Evolutionary conservation across 2,797 vertebrate species (phyloP).

Genomic region (Pseudomugil tenellus): DNA sequence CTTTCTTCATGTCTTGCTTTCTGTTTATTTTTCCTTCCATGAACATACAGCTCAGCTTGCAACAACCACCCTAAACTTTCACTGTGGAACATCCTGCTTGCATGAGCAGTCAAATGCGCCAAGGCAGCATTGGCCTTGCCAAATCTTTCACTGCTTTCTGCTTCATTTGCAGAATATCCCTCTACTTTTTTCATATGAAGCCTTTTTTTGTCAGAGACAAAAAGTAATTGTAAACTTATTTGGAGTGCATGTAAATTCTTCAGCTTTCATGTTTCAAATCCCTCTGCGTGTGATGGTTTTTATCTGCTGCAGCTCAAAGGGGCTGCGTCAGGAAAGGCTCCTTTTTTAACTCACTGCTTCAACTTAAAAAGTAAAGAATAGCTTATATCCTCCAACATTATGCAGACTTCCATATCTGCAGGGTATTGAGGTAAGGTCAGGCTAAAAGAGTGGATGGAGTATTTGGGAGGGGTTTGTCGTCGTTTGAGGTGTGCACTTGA

Average conservation of each 20-base stretch:
- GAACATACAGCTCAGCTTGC: constrained; percentile 76
- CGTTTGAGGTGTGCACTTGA: constrained; percentile 38
- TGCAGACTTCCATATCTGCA: constrained; percentile 67
- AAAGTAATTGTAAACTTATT: constrained; percentile 62
- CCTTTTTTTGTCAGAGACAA: constrained; percentile 41
- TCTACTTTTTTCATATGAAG: constrained; percentile 37
- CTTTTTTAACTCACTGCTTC: constrained; percentile 50
- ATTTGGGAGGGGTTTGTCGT: constrained; percentile 18
- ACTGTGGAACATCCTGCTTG: constrained; percentile 74
- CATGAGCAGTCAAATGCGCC: constrained; percentile 61
- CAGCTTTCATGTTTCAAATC: constrained; percentile 60
- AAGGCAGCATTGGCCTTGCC: constrained; percentile 51
- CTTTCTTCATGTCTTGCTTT: constrained; percentile 63
- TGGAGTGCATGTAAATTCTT: constrained; percentile 54
- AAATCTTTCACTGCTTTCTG: constrained; percentile 62
- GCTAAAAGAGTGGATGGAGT: constrained; percentile 40
- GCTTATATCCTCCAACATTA: constrained; percentile 66
- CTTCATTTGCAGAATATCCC: constrained; percentile 60
- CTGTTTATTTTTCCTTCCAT: constrained; percentile 80
- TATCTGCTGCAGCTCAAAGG: constrained; percentile 40
- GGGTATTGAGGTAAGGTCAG: constrained; percentile 59
- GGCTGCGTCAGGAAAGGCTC: constrained; percentile 41
- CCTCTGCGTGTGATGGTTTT: constrained; percentile 58
- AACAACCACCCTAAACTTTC: constrained; percentile 73
- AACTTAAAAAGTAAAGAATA: constrained; percentile 46